Conservation (phyloP, 2,888 invertebrate species). For the Hermaeophaga mercurialis region DNA sequence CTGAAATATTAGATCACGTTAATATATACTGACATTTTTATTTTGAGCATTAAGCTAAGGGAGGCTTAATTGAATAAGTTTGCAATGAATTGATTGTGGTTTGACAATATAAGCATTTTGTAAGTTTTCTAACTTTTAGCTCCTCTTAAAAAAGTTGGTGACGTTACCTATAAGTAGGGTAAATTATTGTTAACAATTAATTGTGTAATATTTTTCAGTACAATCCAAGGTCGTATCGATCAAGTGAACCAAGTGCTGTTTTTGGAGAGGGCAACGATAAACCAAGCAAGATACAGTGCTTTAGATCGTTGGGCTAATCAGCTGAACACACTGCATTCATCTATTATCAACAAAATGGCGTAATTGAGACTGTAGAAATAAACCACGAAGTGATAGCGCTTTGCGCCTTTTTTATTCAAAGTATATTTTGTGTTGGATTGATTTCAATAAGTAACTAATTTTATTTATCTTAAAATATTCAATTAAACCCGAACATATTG, state of each 20-base stretch:
- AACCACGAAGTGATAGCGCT: conserved; percentile 23
- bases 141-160: too few species aligned
- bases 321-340: conserved; percentile 83
- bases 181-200: too few species aligned
- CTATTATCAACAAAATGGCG: conserved; percentile 90
- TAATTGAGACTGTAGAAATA: conserved; percentile 33
- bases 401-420: conserved; percentile 17
- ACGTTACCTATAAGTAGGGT: too few species aligned
- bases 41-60: too few species aligned
- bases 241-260: conserved; percentile 95
- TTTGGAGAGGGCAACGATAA: conserved; percentile 78
- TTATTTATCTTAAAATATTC: not conserved
- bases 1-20: too few species aligned
- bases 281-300: conserved; percentile 87
- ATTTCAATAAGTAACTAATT: not conserved
- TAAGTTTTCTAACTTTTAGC: too few species aligned
- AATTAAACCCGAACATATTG: not conserved
- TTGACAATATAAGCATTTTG: too few species aligned
- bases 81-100: too few species aligned
- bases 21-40: too few species aligned
- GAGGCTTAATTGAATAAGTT: too few species aligned
- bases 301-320: conserved; percentile 97
- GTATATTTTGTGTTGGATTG: conserved; percentile 1
- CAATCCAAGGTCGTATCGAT: conserved; percentile 85
- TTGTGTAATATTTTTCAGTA: too few species aligned